Conservation (phyloP, 2,113 vertebrate genomes). For the Chaetura pelagica region DNA sequence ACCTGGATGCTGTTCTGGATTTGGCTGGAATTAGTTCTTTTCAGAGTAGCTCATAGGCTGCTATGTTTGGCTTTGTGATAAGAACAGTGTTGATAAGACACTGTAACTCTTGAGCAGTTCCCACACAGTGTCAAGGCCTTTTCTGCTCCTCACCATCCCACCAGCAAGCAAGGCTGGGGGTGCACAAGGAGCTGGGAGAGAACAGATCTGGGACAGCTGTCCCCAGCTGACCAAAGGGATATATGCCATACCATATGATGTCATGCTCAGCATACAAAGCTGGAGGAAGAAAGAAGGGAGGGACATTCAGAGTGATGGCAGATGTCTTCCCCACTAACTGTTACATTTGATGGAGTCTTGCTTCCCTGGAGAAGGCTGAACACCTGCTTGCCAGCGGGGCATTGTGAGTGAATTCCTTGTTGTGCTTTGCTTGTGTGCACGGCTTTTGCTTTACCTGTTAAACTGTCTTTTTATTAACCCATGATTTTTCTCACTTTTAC, state of each 20-base stretch:
- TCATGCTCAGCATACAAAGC: rapidly evolving
- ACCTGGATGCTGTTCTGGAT: background rate
- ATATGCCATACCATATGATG: rapidly evolving
- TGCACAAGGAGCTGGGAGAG: background rate
- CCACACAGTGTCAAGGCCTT: background rate
- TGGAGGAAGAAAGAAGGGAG: too few relatives aligned
- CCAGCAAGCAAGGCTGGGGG: rapidly evolving
- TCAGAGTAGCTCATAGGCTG: rapidly evolving
- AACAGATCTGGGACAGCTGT: background rate
- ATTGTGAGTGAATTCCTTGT: rapidly evolving
- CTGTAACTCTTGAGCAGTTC: rapidly evolving
- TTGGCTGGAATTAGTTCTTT: background rate
- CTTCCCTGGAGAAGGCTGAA: background rate
- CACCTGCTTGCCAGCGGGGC: rapidly evolving
- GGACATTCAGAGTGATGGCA: rapidly evolving
- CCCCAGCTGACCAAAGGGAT: too few relatives aligned
- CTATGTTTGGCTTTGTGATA: background rate
- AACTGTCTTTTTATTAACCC: background rate
- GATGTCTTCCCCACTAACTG: background rate
- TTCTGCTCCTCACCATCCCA: background rate
- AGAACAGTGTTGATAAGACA: background rate
- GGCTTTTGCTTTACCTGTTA: rapidly evolving
- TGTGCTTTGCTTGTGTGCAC: rapidly evolving
- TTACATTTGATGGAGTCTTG: rapidly evolving
- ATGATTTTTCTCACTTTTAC: background rate